Evolutionary conservation across 1,140 invertebrate species (phyloP).

Genomic region (Dendrolimus punctatus): DNA sequence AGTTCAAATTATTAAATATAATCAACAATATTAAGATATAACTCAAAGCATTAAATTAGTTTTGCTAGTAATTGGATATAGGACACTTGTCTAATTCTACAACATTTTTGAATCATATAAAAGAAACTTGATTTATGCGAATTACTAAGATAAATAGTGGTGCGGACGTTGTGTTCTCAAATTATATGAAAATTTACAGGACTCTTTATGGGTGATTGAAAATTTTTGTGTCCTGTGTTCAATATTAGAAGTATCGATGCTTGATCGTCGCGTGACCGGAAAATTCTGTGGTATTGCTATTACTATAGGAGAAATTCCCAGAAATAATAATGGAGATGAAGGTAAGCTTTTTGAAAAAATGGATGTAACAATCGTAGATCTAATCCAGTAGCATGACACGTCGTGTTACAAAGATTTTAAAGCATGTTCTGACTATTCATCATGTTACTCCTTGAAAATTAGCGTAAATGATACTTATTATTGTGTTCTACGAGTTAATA

Average conservation of each 20-base stretch:
- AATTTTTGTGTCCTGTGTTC: slow-evolving; percentile 43
- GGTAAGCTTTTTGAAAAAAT: slow-evolving; percentile 14
- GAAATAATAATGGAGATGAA: slow-evolving; percentile 18
- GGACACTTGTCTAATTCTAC: too few relatives aligned
- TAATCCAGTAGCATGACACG: too few relatives aligned
- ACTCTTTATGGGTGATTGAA: slow-evolving; percentile 36
- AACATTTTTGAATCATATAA: too few relatives aligned
- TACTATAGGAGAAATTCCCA: slow-evolving; percentile 38
- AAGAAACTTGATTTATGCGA: too few relatives aligned
- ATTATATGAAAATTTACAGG: slow-evolving; percentile 20
- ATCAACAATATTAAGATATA: too few relatives aligned
- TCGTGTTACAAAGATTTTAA: too few relatives aligned
- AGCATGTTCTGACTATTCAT: too few relatives aligned
- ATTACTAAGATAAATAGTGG: not conserved
- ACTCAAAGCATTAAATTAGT: too few relatives aligned
- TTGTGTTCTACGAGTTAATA: not conserved
- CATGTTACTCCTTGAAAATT: not conserved
- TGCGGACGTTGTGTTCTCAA: not conserved
- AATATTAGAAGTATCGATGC: slow-evolving; percentile 46
- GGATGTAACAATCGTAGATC: not conserved
- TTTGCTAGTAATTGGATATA: too few relatives aligned
- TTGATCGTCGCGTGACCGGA: slow-evolving; percentile 24
- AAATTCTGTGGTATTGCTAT: slow-evolving; percentile 40
- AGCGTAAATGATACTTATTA: not conserved
- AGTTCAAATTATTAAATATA: too few relatives aligned